These are phyloP conservation scores for Enteromius radiatus DNA, from an alignment of 2,797 vertebrate species.

Conservation along the genomic window DNA sequence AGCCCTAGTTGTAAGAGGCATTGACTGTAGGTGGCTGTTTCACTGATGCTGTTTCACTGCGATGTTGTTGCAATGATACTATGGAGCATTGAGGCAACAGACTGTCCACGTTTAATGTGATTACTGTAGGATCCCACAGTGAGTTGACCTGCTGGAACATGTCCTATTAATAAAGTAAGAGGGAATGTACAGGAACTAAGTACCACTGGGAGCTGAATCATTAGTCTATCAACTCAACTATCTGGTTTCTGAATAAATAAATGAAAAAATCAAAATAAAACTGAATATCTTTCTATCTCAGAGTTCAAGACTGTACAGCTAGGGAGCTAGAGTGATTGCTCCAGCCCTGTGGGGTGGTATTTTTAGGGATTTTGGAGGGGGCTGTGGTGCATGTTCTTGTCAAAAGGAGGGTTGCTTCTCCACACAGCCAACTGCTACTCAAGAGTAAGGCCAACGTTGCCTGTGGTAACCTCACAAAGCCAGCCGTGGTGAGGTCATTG, in stretches of 20 bases:
- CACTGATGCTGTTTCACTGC: not conserved
- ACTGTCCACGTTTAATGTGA: constrained; percentile 23
- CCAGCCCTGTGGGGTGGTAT: constrained; percentile 57
- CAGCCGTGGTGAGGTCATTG: constrained; percentile 66
- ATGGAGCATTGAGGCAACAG: not conserved
- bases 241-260: not conserved
- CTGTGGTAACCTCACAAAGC: constrained; percentile 65
- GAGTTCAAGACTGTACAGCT: not conserved
- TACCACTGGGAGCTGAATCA: not conserved
- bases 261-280: not conserved
- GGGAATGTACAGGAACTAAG: constrained; percentile 15
- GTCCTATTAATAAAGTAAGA: constrained; percentile 14
- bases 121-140: constrained; percentile 19
- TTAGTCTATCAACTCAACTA: not conserved
- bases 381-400: constrained; percentile 63
- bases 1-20: not conserved
- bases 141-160: constrained; percentile 23
- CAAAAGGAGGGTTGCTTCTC: constrained; percentile 61
- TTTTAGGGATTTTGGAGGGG: constrained; percentile 55
- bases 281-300: not conserved
- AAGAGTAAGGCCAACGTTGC: constrained; percentile 61
- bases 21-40: not conserved
- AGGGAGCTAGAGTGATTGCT: constrained; percentile 17
- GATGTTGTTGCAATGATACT: not conserved
- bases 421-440: constrained; percentile 67